Conservation (phyloP, 2,888 invertebrate genomes). For the Melanotus villosus region DNA sequence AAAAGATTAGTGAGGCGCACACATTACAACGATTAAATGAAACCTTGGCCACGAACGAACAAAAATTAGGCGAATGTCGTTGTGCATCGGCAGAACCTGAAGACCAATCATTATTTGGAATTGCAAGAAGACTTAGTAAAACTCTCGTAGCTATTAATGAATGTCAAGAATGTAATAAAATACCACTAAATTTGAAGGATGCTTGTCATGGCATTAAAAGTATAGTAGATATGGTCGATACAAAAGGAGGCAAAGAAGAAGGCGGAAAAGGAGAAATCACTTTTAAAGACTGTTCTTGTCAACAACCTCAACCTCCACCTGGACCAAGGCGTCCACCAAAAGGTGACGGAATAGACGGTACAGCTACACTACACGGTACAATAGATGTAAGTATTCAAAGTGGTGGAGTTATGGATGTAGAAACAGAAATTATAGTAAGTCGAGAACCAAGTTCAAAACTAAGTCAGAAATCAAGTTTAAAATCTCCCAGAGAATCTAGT, state of each 20-base stretch:
- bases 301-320: too few relatives aligned
- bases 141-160: conserved; percentile 51
- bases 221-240: conserved; percentile 59
- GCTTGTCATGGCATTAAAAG: conserved; percentile 61
- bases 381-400: background rate
- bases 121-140: conserved; percentile 61
- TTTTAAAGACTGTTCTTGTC: too few relatives aligned
- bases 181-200: conserved; percentile 59
- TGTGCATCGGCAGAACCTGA: background rate
- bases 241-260: background rate
- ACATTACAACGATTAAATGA: conserved; percentile 57
- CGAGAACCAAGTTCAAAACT: background rate
- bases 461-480: background rate
- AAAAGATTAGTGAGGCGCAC: conserved; percentile 64
- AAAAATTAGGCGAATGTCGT: background rate
- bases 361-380: background rate
- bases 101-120: conserved; percentile 54
- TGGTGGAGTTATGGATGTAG: background rate
- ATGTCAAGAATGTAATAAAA: conserved; percentile 37
- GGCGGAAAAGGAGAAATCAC: background rate
- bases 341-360: background rate
- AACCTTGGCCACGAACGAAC: background rate
- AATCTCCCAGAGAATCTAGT: background rate
- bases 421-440: background rate
- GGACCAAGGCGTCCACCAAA: too few relatives aligned